A percentile compares a stretch with the other conserved stretches of the same genome.
These are phyloP conservation scores for Mustela nigripes DNA, from an alignment of 2,113 vertebrate species.

Conservation along the genomic window DNA sequence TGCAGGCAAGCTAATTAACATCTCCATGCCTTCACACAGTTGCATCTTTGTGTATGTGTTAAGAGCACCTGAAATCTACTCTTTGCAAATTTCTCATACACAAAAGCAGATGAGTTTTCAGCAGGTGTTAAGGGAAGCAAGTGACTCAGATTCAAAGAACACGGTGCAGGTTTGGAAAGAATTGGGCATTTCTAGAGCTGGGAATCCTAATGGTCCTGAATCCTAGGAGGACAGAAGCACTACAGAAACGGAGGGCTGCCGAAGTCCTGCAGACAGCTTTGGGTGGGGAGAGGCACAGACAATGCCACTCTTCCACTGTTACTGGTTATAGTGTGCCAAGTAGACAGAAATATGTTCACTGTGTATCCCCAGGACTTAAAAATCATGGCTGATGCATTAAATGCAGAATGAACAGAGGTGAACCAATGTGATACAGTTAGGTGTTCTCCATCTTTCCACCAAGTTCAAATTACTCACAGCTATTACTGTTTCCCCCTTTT, in stretches of 20 bases:
- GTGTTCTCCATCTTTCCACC: background rate
- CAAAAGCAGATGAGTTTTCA: conserved; percentile 39
- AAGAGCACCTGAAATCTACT: background rate
- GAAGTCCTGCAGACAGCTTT: background rate
- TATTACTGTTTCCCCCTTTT: background rate
- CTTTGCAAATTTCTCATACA: background rate
- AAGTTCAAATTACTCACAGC: background rate
- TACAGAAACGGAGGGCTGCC: background rate
- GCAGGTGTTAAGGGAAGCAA: background rate
- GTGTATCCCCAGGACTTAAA: background rate
- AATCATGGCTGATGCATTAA: background rate
- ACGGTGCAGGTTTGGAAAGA: background rate
- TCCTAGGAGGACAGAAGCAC: background rate
- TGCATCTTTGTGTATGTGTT: background rate
- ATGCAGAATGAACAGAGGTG: background rate
- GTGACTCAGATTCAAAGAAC: background rate
- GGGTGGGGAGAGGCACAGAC: background rate
- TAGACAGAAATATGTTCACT: background rate
- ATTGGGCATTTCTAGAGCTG: background rate
- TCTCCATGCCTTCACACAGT: background rate
- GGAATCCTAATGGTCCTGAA: background rate
- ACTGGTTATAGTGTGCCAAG: background rate
- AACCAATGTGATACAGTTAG: background rate
- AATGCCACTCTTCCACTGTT: background rate
- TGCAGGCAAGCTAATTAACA: conserved; percentile 8